phyloP scores from a whole-genome alignment of 2,797 vertebrate genomes.

The Paguma larvata region DNA sequence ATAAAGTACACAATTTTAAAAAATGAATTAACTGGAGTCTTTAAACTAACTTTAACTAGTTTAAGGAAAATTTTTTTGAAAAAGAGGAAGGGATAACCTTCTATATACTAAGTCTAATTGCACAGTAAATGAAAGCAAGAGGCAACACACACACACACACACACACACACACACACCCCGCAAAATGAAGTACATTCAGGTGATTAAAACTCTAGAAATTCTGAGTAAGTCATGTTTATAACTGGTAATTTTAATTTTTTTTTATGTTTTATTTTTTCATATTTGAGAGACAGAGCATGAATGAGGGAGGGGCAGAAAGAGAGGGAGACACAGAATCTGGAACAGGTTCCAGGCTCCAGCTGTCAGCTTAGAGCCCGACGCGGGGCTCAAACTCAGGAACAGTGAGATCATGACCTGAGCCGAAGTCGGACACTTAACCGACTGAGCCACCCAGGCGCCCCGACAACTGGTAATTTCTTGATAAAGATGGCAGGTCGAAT shows the following conservation, averaged over 20 bases:
- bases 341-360: too few species aligned
- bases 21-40: background rate
- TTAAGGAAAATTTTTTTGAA: background rate
- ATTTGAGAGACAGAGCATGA: too few species aligned
- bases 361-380: too few species aligned
- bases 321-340: too few species aligned
- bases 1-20: background rate
- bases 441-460: too few species aligned
- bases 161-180: background rate
- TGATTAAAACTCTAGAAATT: slow-evolving; percentile 53
- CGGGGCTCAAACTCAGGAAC: too few species aligned
- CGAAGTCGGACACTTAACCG: too few species aligned
- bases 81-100: background rate
- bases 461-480: slow-evolving; percentile 21
- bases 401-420: too few species aligned
- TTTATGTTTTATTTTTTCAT: too few species aligned
- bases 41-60: slow-evolving; percentile 24
- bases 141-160: background rate
- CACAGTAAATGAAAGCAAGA: slow-evolving; percentile 38
- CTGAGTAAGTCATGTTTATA: background rate
- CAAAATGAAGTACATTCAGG: background rate
- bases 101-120: background rate
- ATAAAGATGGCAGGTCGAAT: background rate
- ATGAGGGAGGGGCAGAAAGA: too few species aligned
- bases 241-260: slow-evolving; percentile 52